These are phyloP conservation scores for Leucophenga montana DNA, from an alignment of 2,888 invertebrate species.

Conservation along the genomic window DNA sequence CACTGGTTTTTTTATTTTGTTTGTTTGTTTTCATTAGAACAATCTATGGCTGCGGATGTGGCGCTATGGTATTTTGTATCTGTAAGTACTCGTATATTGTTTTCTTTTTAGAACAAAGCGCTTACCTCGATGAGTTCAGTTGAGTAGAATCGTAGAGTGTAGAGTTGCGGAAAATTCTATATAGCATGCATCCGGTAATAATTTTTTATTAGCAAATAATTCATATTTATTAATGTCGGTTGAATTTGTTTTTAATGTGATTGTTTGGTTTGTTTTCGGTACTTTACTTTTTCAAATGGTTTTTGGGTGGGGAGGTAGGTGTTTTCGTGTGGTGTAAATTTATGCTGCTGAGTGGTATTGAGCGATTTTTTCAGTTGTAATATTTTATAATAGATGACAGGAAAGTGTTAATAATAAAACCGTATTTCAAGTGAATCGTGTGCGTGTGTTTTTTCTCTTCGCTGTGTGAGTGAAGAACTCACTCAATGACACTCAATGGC, in stretches of 20 bases:
- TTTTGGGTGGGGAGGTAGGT: too few relatives aligned
- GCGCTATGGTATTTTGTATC: neutral
- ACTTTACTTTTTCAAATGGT: too few relatives aligned
- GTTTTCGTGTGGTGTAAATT: too few relatives aligned
- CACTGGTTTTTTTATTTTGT: neutral
- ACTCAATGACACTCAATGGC: too few relatives aligned
- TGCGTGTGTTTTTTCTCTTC: too few relatives aligned
- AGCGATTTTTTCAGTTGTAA: too few relatives aligned
- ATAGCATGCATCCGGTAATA: slow-evolving; percentile 18
- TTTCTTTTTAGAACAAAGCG: neutral
- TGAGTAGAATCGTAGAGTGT: neutral
- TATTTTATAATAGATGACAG: too few relatives aligned
- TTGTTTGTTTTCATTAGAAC: slow-evolving; percentile 1
- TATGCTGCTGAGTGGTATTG: too few relatives aligned
- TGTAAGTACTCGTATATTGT: neutral
- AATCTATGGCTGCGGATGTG: slow-evolving; percentile 1
- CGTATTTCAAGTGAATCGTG: too few relatives aligned
- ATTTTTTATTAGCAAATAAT: slow-evolving; percentile 27
- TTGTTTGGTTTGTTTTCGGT: neutral
- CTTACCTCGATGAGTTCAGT: too few relatives aligned
- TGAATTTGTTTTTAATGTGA: slow-evolving; percentile 33
- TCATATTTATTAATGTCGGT: slow-evolving; percentile 24
- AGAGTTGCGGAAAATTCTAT: neutral
- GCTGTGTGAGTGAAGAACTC: too few relatives aligned
- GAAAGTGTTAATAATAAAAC: too few relatives aligned